These are phyloP conservation scores for Syrista parreyssii DNA, from an alignment of 2,888 invertebrate species.

Conservation along the genomic window DNA sequence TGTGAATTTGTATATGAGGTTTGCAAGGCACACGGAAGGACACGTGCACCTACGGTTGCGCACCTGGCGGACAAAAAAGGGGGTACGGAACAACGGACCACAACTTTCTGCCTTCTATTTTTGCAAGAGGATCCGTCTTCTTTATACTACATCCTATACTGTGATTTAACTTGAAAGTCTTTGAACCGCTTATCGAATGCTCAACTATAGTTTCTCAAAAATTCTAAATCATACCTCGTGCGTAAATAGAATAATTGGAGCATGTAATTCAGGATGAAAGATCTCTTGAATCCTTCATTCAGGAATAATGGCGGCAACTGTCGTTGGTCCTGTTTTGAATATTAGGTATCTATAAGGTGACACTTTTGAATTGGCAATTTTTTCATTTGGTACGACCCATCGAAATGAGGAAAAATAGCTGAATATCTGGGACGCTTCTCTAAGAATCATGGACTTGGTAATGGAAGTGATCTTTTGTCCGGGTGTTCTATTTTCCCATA, in stretches of 20 bases:
- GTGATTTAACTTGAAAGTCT: not conserved
- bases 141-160: not conserved
- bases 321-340: not conserved
- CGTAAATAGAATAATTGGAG: not conserved
- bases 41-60: not conserved
- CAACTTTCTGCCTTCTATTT: not conserved
- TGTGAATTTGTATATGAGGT: not conserved
- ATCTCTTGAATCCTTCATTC: not conserved
- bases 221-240: not conserved
- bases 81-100: not conserved
- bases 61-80: not conserved
- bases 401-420: not conserved
- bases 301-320: not conserved
- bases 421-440: not conserved
- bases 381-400: not conserved
- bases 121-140: not conserved
- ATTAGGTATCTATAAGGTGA: not conserved
- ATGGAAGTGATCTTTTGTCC: not conserved
- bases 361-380: not conserved
- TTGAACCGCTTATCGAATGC: not conserved
- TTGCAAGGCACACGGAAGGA: not conserved
- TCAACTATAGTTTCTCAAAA: not conserved
- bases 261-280: not conserved
- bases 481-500: not conserved
- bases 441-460: not conserved